Evolutionary conservation across 2,113 vertebrate genomes (phyloP).

Genomic region (Eretmochelys imbricata): DNA sequence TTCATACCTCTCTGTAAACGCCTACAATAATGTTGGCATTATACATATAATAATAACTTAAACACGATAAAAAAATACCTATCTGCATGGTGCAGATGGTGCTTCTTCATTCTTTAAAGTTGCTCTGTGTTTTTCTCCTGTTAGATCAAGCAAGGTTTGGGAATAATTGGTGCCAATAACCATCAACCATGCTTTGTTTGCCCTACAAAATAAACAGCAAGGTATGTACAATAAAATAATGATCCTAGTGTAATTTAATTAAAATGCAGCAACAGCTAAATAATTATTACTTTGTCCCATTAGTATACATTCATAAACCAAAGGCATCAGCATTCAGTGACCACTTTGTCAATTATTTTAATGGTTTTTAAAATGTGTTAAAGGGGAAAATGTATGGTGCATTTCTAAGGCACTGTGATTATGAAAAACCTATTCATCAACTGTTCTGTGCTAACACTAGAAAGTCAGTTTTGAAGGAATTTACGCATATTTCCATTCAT

Average conservation of each 20-base stretch:
- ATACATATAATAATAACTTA: too few relatives aligned
- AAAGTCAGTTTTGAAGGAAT: conserved; percentile 59
- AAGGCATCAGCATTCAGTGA: conserved; percentile 69
- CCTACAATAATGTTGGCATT: too few relatives aligned
- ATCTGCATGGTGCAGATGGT: neutral
- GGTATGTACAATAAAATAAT: neutral
- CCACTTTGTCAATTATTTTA: conserved; percentile 72
- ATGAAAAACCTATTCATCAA: conserved; percentile 73
- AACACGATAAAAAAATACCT: too few relatives aligned
- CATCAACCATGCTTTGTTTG: neutral
- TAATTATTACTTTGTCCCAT: conserved; percentile 61
- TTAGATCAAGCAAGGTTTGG: neutral
- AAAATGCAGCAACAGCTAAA: conserved; percentile 65
- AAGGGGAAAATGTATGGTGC: conserved; percentile 67
- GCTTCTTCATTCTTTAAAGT: neutral
- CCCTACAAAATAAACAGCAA: neutral
- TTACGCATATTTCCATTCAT: conserved; percentile 38
- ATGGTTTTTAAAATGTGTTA: conserved; percentile 71
- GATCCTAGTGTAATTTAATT: neutral
- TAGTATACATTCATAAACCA: conserved; percentile 59
- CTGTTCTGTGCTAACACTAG: conserved; percentile 61
- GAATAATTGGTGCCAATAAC: neutral
- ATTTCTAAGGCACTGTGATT: conserved; percentile 60
- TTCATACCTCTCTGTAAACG: too few relatives aligned
- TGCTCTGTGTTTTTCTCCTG: neutral